phyloP scores from a whole-genome alignment of 2,113 vertebrate genomes.

The Corydoras sp. region DNA sequence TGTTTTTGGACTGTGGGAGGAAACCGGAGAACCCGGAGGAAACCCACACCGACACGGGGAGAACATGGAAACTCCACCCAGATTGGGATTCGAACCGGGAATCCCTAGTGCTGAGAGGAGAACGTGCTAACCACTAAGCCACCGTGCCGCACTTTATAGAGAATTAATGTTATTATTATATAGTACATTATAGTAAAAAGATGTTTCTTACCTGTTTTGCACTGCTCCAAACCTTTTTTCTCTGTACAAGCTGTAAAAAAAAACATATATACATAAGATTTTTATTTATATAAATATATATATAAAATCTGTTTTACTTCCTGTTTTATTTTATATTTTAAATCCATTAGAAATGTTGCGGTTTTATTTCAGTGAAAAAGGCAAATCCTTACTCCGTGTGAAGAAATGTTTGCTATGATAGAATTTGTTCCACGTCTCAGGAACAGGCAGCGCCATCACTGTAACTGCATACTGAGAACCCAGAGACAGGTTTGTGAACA shows the following conservation, averaged over 20 bases:
- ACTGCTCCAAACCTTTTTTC: slow-evolving; percentile 62
- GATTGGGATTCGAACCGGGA: too few species aligned
- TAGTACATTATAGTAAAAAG: neutral
- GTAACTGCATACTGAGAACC: slow-evolving; percentile 60
- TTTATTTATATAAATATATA: neutral
- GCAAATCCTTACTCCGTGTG: slow-evolving; percentile 56
- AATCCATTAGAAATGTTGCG: too few species aligned
- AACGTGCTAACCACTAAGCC: too few species aligned
- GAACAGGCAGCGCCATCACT: slow-evolving; percentile 68
- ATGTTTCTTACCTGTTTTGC: slow-evolving; percentile 56
- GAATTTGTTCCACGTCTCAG: slow-evolving; percentile 65
- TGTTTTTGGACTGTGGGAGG: too few species aligned
- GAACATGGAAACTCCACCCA: too few species aligned
- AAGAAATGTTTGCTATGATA: slow-evolving; percentile 54
- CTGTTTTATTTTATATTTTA: too few species aligned
- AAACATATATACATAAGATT: neutral
- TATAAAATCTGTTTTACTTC: neutral
- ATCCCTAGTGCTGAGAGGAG: too few species aligned
- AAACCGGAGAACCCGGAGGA: too few species aligned
- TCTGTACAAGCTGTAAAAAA: slow-evolving; percentile 62
- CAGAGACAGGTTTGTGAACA: slow-evolving; percentile 55
- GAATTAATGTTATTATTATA: too few species aligned
- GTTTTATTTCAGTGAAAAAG: neutral
- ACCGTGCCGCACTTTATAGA: too few species aligned
- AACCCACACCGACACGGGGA: too few species aligned